Percentiles rank a stretch among this genome's conserved stretches.
Conservation (phyloP, 2,888 invertebrate species). For the Pycnomerus fuliginosus region DNA sequence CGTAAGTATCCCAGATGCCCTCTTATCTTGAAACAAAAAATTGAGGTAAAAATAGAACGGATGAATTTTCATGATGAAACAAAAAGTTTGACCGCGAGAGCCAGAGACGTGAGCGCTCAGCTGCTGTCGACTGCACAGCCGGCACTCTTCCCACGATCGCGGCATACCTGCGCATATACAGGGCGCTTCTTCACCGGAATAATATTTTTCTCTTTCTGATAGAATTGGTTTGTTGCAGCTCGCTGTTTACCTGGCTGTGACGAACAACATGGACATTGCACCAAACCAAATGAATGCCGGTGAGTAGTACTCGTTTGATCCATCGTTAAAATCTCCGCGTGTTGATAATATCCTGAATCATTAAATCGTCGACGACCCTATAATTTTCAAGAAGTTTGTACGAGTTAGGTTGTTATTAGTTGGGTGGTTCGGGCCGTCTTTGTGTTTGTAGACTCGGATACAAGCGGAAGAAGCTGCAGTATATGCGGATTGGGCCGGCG, state of each 20-base stretch:
- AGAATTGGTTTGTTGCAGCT: constrained; percentile 14
- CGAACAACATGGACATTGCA: constrained; percentile 86
- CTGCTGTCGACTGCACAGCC: constrained; percentile 48
- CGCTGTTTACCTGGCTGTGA: constrained; percentile 91
- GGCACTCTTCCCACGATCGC: constrained; percentile 52
- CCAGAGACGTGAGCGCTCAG: constrained; percentile 52
- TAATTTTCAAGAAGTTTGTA: constrained; percentile 45
- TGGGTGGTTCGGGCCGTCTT: neutral
- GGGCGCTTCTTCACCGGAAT: constrained; percentile 36
- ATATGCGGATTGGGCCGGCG: constrained; percentile 51
- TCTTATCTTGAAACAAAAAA: constrained; percentile 7
- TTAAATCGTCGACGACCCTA: constrained; percentile 32
- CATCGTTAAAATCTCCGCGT: constrained; percentile 45
- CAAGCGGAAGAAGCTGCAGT: constrained; percentile 43
- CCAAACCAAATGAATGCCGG: constrained; percentile 92
- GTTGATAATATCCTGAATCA: constrained; percentile 27
- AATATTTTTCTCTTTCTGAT: constrained; percentile 4
- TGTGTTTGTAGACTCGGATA: constrained; percentile 23
- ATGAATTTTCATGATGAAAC: constrained; percentile 50
- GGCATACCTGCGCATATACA: constrained; percentile 51
- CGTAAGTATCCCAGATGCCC: constrained; percentile 65
- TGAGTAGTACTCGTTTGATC: constrained; percentile 66
- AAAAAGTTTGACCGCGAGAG: constrained; percentile 51
- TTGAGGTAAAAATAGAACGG: constrained; percentile 18
- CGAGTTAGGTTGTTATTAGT: constrained; percentile 40